These are phyloP conservation scores for Drosophila antonietae DNA, from an alignment of 2,888 invertebrate genomes.

Conservation along the genomic window DNA sequence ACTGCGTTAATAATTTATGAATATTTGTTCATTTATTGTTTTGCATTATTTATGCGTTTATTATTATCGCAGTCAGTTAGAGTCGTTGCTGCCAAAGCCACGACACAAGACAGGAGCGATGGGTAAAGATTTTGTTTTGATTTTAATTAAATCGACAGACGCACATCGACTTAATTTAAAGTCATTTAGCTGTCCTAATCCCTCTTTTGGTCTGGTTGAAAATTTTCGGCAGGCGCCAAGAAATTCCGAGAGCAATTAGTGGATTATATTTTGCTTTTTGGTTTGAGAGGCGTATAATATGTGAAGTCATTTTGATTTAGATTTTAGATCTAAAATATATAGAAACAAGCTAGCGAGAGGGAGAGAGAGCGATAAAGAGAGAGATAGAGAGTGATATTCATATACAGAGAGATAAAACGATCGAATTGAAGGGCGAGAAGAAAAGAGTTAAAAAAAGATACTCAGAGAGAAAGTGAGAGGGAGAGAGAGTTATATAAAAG, in stretches of 20 bases:
- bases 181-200: conserved; percentile 70
- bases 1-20: conserved; percentile 78
- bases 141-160: conserved; percentile 80
- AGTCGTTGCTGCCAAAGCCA: conserved; percentile 1
- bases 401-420: too few relatives aligned
- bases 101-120: not conserved
- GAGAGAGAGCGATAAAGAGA: not conserved
- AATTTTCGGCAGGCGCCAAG: conserved; percentile 17
- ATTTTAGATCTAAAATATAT: too few relatives aligned
- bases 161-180: conserved; percentile 73
- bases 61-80: conserved; percentile 62
- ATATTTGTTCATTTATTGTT: conserved; percentile 81
- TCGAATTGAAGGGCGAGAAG: too few relatives aligned
- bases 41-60: conserved; percentile 78
- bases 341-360: not conserved
- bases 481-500: too few relatives aligned
- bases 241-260: conserved; percentile 27
- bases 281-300: not conserved
- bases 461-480: too few relatives aligned
- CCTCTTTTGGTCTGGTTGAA: conserved; percentile 21
- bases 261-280: not conserved
- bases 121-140: conserved; percentile 76
- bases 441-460: too few relatives aligned
- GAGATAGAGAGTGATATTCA: too few relatives aligned
- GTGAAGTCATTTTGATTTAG: not conserved